Evolutionary conservation across 2,113 vertebrate species (phyloP).

Genomic region (Oriolus oriolus): DNA sequence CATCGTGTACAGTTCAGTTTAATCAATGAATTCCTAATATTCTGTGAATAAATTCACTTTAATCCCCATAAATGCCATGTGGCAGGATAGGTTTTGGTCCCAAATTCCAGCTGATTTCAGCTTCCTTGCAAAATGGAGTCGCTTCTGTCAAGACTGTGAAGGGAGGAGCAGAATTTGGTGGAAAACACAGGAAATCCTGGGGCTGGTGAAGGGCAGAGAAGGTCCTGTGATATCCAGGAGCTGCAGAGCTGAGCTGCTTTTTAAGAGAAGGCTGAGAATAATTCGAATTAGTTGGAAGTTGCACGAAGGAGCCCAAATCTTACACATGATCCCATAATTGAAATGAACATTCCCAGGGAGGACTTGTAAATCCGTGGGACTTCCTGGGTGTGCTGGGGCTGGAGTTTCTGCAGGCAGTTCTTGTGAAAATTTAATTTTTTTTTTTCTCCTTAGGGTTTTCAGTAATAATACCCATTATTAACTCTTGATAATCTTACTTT

Average conservation of each 20-base stretch:
- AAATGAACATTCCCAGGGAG: not conserved
- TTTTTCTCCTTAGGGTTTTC: not conserved
- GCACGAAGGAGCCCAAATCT: not conserved
- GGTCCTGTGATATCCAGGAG: not conserved
- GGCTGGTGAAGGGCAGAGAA: not conserved
- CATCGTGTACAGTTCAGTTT: rapidly evolving
- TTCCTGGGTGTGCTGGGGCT: not conserved
- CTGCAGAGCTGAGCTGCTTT: not conserved
- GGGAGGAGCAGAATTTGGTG: not conserved
- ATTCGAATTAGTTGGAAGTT: not conserved
- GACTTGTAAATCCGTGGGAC: rapidly evolving
- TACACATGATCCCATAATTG: not conserved
- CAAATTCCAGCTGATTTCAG: not conserved
- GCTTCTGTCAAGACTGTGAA: rapidly evolving
- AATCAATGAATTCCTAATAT: not conserved
- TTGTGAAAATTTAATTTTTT: not conserved
- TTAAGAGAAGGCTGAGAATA: not conserved
- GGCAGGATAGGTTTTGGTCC: not conserved
- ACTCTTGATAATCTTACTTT: not conserved
- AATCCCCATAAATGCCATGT: not conserved
- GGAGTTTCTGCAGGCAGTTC: not conserved
- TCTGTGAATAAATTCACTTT: not conserved
- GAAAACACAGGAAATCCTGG: not conserved
- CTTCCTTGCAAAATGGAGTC: not conserved
- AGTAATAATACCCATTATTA: not conserved